A percentile compares a stretch with the other conserved stretches of the same genome.
phyloP scores from a whole-genome alignment of 2,113 vertebrate species.

The Syngnathus typhle region DNA sequence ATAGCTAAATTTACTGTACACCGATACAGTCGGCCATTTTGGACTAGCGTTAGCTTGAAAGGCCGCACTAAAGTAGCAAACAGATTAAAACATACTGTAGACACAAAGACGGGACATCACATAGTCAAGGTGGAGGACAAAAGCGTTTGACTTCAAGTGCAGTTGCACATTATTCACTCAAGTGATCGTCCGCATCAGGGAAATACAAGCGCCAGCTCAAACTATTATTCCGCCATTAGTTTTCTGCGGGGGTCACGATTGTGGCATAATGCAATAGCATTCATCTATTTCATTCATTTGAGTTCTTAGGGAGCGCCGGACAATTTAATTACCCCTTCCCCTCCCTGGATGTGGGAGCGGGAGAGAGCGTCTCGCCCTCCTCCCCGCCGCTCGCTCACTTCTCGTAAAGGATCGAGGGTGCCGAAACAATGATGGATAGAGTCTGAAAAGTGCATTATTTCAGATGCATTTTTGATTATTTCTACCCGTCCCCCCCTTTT shows the following conservation, averaged over 20 bases:
- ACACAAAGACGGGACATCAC: constrained; percentile 36
- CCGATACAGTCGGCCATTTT: constrained; percentile 30
- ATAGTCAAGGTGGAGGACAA: constrained; percentile 54
- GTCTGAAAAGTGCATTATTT: constrained; percentile 76
- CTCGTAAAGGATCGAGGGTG: constrained; percentile 71
- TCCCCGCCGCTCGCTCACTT: constrained; percentile 59
- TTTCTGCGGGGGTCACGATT: constrained; percentile 68
- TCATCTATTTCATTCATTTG: constrained; percentile 72
- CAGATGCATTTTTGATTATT: constrained; percentile 74
- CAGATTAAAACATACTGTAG: constrained; percentile 17
- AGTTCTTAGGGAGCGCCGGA: constrained; percentile 68
- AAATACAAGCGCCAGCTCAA: constrained; percentile 60
- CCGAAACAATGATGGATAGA: constrained; percentile 77
- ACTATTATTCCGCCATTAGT: constrained; percentile 70
- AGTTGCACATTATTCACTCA: constrained; percentile 62
- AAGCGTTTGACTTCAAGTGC: constrained; percentile 45
- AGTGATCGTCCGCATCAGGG: constrained; percentile 60
- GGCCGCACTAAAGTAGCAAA: constrained; percentile 14
- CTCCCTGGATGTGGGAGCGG: constrained; percentile 62
- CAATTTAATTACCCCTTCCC: constrained; percentile 70
- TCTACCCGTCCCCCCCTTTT: constrained; percentile 63
- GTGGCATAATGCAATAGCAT: constrained; percentile 68
- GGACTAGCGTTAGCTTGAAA: constrained; percentile 30
- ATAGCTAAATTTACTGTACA: constrained; percentile 34
- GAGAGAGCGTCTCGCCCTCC: constrained; percentile 49